Conservation (phyloP, 2,797 vertebrate species). For the Amphiprion clarkii region DNA sequence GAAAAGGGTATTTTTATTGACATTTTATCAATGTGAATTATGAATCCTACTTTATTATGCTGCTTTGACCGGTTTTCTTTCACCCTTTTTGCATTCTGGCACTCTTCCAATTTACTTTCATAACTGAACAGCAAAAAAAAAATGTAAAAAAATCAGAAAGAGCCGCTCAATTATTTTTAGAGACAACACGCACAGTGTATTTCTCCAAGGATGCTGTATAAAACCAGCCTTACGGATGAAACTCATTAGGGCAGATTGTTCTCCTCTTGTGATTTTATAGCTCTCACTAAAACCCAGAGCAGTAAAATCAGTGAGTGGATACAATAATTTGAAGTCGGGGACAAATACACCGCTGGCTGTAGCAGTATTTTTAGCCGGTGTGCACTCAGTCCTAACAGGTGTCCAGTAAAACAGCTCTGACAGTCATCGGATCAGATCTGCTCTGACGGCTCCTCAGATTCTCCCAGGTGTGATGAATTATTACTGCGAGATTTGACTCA, state of each 20-base stretch:
- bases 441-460: conserved; percentile 23
- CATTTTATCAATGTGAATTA: conserved; percentile 5
- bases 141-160: neutral
- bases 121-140: neutral
- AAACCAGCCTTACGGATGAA: conserved; percentile 29
- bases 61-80: conserved; percentile 1
- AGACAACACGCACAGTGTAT: conserved; percentile 18
- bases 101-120: neutral
- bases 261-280: conserved; percentile 35
- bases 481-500: neutral
- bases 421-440: conserved; percentile 28
- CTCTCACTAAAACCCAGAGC: conserved; percentile 33
- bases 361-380: conserved; percentile 29
- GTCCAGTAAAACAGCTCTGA: conserved; percentile 36
- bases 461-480: conserved; percentile 34
- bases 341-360: conserved; percentile 1
- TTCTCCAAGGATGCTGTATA: conserved; percentile 21
- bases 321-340: conserved; percentile 18
- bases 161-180: neutral
- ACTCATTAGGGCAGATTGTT: conserved; percentile 36
- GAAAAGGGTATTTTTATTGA: conserved; percentile 21
- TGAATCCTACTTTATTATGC: neutral
- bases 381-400: conserved; percentile 8
- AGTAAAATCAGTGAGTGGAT: conserved; percentile 55
- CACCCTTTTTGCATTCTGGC: neutral